Conservation (phyloP, 2,113 vertebrate genomes). For the Proterorhinus semilunaris region DNA sequence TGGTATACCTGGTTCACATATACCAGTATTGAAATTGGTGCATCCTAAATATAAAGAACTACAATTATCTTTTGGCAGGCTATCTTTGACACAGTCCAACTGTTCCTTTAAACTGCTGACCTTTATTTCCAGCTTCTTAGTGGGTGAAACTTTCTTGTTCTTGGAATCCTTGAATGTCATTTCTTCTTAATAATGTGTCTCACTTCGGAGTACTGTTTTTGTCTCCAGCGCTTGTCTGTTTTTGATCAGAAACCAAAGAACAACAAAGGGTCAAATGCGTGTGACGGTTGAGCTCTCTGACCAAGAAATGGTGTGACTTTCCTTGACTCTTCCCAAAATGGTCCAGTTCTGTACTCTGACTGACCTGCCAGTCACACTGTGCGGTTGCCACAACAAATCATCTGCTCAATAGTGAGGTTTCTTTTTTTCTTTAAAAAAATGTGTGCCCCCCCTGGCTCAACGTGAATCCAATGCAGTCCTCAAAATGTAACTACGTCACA, state of each 20-base stretch:
- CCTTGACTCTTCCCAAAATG: background rate
- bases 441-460: no score
- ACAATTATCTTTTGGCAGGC: no score
- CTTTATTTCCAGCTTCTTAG: background rate
- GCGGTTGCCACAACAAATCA: no score
- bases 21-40: no score
- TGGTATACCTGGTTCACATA: no score
- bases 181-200: background rate
- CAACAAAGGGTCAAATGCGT: background rate
- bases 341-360: background rate
- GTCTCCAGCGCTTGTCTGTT: background rate
- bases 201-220: background rate
- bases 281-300: no score
- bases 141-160: background rate
- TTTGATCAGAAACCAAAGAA: conserved; percentile 1
- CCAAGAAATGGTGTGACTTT: background rate
- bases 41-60: no score
- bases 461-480: no score
- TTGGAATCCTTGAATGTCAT: background rate
- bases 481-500: no score
- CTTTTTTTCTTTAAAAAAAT: no score
- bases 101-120: background rate
- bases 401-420: no score
- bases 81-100: background rate
- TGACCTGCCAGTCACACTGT: no score